Evolutionary conservation across 2,888 invertebrate species (phyloP), one percentile per base, ranked within the genome.

Genomic region (Pseudanteris insignis): DNA sequence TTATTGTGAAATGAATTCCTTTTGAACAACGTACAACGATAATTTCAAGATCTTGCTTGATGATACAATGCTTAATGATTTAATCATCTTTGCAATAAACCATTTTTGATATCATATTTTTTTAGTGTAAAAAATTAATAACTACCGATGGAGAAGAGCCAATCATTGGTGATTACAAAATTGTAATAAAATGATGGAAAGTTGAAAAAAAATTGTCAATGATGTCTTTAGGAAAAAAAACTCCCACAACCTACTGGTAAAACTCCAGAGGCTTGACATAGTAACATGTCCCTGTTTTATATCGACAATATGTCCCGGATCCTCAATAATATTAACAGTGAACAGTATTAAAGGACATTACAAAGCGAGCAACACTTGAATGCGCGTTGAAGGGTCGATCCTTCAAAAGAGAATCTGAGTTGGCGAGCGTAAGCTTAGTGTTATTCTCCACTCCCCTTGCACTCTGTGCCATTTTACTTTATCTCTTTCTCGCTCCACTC

Each of bases 341-440:
- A 73, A 67, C 70, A 70, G 74, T 69, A 73, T 76, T 76, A 75
- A 73, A 73, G 74, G 72, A 73, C 68, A 72, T 75, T 72, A 75
- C 76, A 77, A 76, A 73, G 72, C 72, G 66, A 54, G 67, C 74
- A 76, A 76, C 76, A 76, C 77, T 77, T 77, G 74, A 77, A 77
- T 77, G 72, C 70, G 55, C 64, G 72, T 69, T 71, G 74, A 69
- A 70, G 72, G 73, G 71, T 72, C 70, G 64, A 53, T 71, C 70
- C 71, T 70, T 72, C 67, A 75, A 77, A 77, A 76, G 73, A 74
- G 73, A 76, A 73, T 71, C 75, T 64, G 71, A 75, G 66, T 70
- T 55, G 58, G 57, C 62, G 64, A 63, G 63, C 60, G 48, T 57
- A 67, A 70, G 72, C 65, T 63, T 67, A 63, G 69, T 67, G 67